Conservation (phyloP, 2,797 vertebrate species). For the Platalea minor region DNA sequence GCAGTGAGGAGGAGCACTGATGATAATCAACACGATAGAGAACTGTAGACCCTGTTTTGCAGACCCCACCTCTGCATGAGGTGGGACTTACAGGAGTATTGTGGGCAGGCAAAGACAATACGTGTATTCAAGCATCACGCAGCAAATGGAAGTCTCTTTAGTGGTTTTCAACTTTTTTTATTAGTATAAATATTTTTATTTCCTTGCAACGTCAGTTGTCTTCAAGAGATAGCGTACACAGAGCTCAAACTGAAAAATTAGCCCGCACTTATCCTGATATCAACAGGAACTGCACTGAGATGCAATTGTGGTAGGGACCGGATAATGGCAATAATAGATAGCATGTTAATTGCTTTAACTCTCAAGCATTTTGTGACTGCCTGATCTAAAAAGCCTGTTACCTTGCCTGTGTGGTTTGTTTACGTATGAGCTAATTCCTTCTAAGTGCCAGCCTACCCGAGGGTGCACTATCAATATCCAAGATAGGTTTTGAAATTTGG, state of each 20-base stretch:
- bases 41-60: neutral
- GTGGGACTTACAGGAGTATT: neutral
- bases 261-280: neutral
- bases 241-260: neutral
- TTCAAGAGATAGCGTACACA: neutral
- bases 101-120: neutral
- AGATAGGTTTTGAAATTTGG: neutral
- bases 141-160: neutral
- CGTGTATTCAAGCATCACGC: neutral
- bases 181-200: neutral
- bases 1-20: neutral
- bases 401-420: neutral
- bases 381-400: neutral
- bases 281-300: neutral
- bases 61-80: neutral
- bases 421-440: neutral
- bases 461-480: neutral
- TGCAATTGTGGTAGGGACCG: neutral
- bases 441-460: neutral
- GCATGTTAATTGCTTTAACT: neutral
- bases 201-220: neutral
- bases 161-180: neutral
- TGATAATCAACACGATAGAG: neutral
- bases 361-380: slow-evolving; percentile 1
- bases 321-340: slow-evolving; percentile 9